Conservation (phyloP, 23 tunicate genomes). For the Diplosoma virens region DNA sequence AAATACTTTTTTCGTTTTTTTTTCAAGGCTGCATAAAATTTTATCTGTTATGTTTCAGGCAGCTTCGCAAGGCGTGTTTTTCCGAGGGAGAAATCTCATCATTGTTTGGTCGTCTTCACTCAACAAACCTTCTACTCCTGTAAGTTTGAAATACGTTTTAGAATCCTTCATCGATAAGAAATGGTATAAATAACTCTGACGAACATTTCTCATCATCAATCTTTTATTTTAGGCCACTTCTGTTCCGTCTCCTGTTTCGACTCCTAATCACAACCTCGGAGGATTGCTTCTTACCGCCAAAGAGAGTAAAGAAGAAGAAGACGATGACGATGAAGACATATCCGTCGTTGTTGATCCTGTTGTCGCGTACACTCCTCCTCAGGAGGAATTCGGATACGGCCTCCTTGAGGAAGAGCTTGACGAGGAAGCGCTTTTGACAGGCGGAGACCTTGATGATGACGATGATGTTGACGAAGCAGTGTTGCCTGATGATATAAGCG, state of each 20-base stretch:
- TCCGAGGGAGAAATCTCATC: constrained; percentile 64
- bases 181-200: not conserved
- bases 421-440: constrained; percentile 83
- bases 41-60: constrained; percentile 57
- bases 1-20: no score
- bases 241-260: constrained; percentile 10
- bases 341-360: constrained; percentile 55
- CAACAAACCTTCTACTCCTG: not conserved
- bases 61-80: constrained; percentile 57
- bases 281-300: not conserved
- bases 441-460: constrained; percentile 66
- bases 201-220: not conserved
- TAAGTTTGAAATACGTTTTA: no score
- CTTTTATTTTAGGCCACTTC: not conserved
- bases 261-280: not conserved
- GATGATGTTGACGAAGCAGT: no score
- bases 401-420: constrained; percentile 73
- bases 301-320: constrained; percentile 54
- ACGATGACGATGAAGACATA: constrained; percentile 56
- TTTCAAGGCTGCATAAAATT: no score
- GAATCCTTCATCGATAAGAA: not conserved
- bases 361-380: constrained; percentile 55
- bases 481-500: no score
- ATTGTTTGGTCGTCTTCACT: constrained; percentile 68
- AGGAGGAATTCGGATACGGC: constrained; percentile 61